phyloP scores from a whole-genome alignment of 2,888 invertebrate genomes.

The Apamea sordens region DNA sequence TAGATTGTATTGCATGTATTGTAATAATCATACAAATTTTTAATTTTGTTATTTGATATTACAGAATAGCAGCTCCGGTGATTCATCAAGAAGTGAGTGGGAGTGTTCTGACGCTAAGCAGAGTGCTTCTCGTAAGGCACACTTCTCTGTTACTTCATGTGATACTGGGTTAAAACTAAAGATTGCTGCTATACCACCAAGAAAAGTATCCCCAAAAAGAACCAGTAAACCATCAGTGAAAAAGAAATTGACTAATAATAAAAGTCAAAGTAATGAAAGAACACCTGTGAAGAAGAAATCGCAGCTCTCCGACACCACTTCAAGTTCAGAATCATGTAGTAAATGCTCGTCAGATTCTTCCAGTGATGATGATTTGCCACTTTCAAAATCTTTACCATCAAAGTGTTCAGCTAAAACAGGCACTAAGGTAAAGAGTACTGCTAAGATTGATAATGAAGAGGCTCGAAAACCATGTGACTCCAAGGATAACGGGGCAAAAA shows the following conservation, averaged over 20 bases:
- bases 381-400: slow-evolving; percentile 81
- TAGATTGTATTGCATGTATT: neutral
- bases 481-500: slow-evolving; percentile 77
- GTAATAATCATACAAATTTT: neutral
- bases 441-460: slow-evolving; percentile 83
- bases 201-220: slow-evolving; percentile 82
- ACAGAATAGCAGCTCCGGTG: slow-evolving; percentile 86
- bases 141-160: slow-evolving; percentile 91
- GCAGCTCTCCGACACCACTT: slow-evolving; percentile 83
- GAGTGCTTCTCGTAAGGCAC: slow-evolving; percentile 82
- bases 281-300: slow-evolving; percentile 77
- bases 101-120: slow-evolving; percentile 83
- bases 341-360: slow-evolving; percentile 87
- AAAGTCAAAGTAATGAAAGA: slow-evolving; percentile 69
- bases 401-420: slow-evolving; percentile 78
- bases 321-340: slow-evolving; percentile 89
- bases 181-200: slow-evolving; percentile 91
- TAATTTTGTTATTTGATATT: slow-evolving; percentile 61
- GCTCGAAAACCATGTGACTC: slow-evolving; percentile 75
- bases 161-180: slow-evolving; percentile 91
- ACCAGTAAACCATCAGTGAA: slow-evolving; percentile 81
- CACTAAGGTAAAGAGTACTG: slow-evolving; percentile 72
- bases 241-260: slow-evolving; percentile 78
- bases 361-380: slow-evolving; percentile 86
- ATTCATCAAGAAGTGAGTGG: slow-evolving; percentile 86